phyloP scores from a whole-genome alignment of 2,888 invertebrate genomes.

The Caenorhabditis drosophilae region DNA sequence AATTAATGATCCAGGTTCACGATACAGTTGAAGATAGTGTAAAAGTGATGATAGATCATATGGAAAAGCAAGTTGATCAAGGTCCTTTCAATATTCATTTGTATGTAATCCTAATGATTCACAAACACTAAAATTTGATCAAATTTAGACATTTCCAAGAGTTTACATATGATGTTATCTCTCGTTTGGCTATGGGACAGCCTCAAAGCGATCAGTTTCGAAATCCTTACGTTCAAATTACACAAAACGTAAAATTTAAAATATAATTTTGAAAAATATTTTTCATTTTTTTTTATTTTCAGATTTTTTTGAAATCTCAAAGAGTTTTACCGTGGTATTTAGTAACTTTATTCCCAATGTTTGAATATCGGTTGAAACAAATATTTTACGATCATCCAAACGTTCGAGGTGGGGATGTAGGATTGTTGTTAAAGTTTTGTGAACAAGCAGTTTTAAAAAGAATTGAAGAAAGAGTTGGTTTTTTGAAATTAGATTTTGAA shows the following conservation, averaged over 20 bases:
- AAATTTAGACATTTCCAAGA: slow-evolving; percentile 45
- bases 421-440: slow-evolving; percentile 11
- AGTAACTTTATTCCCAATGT: slow-evolving; percentile 18
- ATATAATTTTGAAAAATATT: not conserved
- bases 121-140: slow-evolving; percentile 50
- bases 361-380: slow-evolving; percentile 7
- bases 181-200: slow-evolving; percentile 50
- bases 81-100: slow-evolving; percentile 38
- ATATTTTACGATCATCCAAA: slow-evolving; percentile 24
- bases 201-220: slow-evolving; percentile 35
- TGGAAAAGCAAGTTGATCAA: slow-evolving; percentile 30
- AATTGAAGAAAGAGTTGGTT: slow-evolving; percentile 12
- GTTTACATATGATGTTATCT: slow-evolving; percentile 50
- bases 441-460: slow-evolving; percentile 1
- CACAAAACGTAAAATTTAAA: slow-evolving; percentile 10
- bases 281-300: not conserved
- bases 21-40: slow-evolving; percentile 41
- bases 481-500: not conserved
- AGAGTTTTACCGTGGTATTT: slow-evolving; percentile 22
- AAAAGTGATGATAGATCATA: slow-evolving; percentile 17
- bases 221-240: slow-evolving; percentile 19
- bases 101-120: slow-evolving; percentile 31
- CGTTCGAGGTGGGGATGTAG: slow-evolving; percentile 28
- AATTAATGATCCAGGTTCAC: slow-evolving; percentile 28
- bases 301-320: slow-evolving; percentile 29